Percentiles rank a stretch among this genome's conserved stretches.
Evolutionary conservation across 2,888 invertebrate species (phyloP).

Genomic region (Elgonia sp.): DNA sequence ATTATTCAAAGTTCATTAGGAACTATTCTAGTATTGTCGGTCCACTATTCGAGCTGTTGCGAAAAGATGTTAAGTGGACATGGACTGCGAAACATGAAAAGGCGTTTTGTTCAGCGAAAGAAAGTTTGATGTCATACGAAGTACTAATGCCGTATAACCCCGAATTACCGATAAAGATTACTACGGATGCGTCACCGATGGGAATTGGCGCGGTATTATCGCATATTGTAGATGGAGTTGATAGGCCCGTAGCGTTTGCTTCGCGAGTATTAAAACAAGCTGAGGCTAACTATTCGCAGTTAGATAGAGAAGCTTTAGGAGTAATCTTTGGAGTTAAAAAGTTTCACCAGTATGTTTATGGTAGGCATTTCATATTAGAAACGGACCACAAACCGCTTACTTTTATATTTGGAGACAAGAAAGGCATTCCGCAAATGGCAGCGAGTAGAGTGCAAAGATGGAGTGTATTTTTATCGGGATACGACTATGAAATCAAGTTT

Average conservation of each 20-base stretch:
- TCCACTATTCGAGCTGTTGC: constrained; percentile 39
- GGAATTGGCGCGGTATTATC: constrained; percentile 81
- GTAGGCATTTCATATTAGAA: constrained; percentile 78
- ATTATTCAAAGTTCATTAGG: constrained; percentile 55
- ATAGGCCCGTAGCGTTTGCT: constrained; percentile 80
- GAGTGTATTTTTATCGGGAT: constrained; percentile 52
- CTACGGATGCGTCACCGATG: constrained; percentile 71
- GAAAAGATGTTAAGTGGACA: background rate
- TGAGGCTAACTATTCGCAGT: constrained; percentile 75
- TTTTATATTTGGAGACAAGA: constrained; percentile 59
- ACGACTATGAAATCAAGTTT: background rate
- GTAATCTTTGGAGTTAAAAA: constrained; percentile 76
- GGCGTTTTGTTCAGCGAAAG: constrained; percentile 35
- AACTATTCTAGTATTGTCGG: constrained; percentile 5
- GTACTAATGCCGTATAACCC: constrained; percentile 71
- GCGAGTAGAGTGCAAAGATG: constrained; percentile 60
- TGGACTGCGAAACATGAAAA: constrained; percentile 40
- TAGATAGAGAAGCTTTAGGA: constrained; percentile 78
- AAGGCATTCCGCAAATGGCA: constrained; percentile 57
- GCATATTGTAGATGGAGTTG: too few species aligned
- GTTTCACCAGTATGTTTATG: constrained; percentile 78
- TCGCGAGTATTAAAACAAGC: constrained; percentile 69
- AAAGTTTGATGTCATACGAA: constrained; percentile 22
- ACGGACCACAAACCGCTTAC: constrained; percentile 84
- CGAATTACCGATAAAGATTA: constrained; percentile 56